Conservation (phyloP, 2,888 invertebrate genomes). For the Neelides folsomi region DNA sequence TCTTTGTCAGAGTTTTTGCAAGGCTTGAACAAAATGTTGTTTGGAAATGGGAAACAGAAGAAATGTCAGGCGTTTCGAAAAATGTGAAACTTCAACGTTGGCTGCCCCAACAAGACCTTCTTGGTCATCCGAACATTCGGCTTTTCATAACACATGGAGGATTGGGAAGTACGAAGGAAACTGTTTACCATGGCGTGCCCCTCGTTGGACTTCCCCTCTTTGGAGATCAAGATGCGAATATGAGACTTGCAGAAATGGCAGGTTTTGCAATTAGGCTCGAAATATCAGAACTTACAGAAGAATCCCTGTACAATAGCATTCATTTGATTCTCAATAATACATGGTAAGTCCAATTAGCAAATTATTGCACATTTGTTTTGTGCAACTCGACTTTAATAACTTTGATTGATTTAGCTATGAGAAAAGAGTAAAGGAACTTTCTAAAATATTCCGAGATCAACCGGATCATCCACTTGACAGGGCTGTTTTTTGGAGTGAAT, state of each 20-base stretch:
- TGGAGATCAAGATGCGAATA: neutral
- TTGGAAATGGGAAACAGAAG: conserved; percentile 66
- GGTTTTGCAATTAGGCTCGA: conserved; percentile 1
- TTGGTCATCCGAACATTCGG: conserved; percentile 48
- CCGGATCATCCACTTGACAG: neutral
- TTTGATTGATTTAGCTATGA: neutral
- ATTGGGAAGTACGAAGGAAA: neutral
- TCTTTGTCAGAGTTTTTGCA: conserved; percentile 58
- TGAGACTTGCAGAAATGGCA: neutral
- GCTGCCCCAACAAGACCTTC: conserved; percentile 62
- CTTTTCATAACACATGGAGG: neutral
- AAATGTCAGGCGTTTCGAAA: conserved; percentile 44
- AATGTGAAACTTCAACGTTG: conserved; percentile 51
- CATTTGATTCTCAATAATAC: neutral
- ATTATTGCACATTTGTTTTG: too few species aligned
- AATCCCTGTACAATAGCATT: neutral
- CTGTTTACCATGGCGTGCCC: conserved; percentile 1
- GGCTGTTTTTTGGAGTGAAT: conserved; percentile 2
- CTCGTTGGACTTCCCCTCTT: neutral
- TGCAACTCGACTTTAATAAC: too few species aligned
- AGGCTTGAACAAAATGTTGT: conserved; percentile 63
- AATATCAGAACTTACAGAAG: neutral
- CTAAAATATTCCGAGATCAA: neutral
- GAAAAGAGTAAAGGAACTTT: neutral
- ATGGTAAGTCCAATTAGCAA: neutral